phyloP scores from a whole-genome alignment of 2,113 vertebrate species.

The Grammomys dolichurus region DNA sequence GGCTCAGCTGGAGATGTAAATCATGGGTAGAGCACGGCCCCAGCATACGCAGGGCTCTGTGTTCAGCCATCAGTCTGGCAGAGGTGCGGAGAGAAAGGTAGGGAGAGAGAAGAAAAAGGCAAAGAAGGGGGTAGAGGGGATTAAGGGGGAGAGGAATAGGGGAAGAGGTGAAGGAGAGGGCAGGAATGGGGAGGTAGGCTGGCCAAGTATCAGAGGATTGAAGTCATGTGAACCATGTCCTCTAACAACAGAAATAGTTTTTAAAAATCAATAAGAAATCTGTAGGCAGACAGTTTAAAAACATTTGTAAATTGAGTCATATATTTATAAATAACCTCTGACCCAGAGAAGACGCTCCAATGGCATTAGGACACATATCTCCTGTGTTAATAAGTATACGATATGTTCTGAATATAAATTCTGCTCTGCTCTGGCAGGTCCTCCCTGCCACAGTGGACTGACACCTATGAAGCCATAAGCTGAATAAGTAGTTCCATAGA shows the following conservation, averaged over 20 bases:
- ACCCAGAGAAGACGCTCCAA: not conserved
- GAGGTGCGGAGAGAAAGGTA: not conserved
- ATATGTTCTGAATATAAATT: not conserved
- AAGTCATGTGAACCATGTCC: not conserved
- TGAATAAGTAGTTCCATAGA: not conserved
- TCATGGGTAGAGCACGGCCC: not conserved
- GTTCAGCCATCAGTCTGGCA: not conserved
- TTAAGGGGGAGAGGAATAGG: not conserved
- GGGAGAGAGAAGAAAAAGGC: not conserved
- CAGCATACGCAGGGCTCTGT: too few species aligned
- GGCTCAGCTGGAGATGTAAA: not conserved
- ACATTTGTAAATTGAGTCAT: constrained; percentile 19
- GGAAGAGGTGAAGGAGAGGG: not conserved
- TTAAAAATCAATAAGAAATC: not conserved
- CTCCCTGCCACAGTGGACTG: not conserved
- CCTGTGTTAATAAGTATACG: constrained; percentile 10
- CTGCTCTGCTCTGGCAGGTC: not conserved
- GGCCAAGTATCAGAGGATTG: constrained; percentile 14
- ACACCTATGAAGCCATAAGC: not conserved
- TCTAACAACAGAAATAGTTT: constrained; percentile 19
- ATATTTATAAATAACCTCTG: constrained; percentile 21
- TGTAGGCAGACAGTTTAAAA: not conserved
- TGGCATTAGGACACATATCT: not conserved
- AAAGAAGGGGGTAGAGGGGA: not conserved
- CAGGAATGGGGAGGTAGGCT: not conserved